These are phyloP conservation scores for Cabera pusaria DNA, from an alignment of 2,888 invertebrate species.

Conservation along the genomic window DNA sequence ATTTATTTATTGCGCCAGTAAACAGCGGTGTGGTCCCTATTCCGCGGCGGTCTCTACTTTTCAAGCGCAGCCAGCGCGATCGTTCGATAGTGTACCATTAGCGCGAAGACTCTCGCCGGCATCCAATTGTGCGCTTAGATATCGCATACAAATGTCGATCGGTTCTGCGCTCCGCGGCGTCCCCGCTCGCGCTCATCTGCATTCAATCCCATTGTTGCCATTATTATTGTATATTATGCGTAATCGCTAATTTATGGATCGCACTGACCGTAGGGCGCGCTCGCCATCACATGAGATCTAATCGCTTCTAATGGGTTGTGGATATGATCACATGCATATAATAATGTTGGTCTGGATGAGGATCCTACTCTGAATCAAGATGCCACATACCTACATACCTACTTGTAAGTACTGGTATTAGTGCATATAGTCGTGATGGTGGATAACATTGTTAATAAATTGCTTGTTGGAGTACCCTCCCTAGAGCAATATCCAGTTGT, in stretches of 20 bases:
- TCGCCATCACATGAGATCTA: constrained; percentile 46
- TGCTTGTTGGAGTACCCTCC: background rate
- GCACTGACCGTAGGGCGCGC: constrained; percentile 46
- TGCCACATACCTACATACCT: constrained; percentile 8
- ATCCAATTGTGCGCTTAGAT: constrained; percentile 82
- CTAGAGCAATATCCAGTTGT: background rate
- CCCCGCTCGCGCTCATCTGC: constrained; percentile 70
- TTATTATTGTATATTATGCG: constrained; percentile 75
- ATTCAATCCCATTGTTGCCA: constrained; percentile 82
- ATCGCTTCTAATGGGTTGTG: constrained; percentile 43
- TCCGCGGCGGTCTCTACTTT: constrained; percentile 74
- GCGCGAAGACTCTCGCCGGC: constrained; percentile 81
- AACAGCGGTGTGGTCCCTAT: constrained; percentile 72
- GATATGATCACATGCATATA: constrained; percentile 26
- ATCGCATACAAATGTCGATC: constrained; percentile 83
- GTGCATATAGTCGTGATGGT: no score
- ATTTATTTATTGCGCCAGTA: constrained; percentile 72
- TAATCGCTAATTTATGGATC: constrained; percentile 80
- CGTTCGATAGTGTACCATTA: constrained; percentile 81
- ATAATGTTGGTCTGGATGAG: no score
- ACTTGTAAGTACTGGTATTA: no score
- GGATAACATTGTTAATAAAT: background rate
- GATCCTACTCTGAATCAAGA: constrained; percentile 10
- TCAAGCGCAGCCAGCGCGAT: constrained; percentile 68
- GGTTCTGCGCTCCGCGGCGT: constrained; percentile 48